These are phyloP conservation scores for Vulpes lagopus DNA, from an alignment of 2,113 vertebrate species.

Conservation along the genomic window DNA sequence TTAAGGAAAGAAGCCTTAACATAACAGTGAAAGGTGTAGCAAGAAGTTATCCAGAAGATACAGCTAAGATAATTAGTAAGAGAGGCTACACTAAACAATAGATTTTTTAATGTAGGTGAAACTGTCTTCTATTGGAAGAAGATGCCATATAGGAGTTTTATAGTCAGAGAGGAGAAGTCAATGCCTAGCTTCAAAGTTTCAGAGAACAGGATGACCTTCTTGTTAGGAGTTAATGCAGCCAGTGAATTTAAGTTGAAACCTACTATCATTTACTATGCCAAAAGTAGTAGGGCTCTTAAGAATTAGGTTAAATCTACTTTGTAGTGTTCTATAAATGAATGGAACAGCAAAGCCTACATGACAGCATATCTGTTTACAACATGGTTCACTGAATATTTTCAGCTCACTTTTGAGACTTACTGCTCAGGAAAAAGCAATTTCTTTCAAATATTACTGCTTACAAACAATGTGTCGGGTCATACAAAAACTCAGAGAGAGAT, in stretches of 20 bases:
- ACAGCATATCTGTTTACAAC: background rate
- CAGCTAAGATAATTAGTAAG: background rate
- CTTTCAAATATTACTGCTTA: background rate
- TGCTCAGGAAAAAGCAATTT: background rate
- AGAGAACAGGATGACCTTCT: background rate
- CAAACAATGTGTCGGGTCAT: background rate
- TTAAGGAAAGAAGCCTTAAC: background rate
- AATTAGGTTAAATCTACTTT: background rate
- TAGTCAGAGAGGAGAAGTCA: background rate
- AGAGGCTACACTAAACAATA: background rate
- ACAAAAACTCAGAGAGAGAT: background rate
- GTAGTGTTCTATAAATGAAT: background rate
- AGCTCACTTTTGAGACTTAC: background rate
- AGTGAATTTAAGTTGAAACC: background rate
- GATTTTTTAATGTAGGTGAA: background rate
- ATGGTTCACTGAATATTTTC: background rate
- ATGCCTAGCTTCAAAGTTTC: background rate
- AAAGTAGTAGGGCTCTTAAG: background rate
- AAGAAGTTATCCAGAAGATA: background rate
- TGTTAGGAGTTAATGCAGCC: background rate
- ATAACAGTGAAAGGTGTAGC: background rate
- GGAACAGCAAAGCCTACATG: background rate
- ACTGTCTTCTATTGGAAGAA: background rate
- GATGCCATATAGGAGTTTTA: background rate
- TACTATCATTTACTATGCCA: background rate